Evolutionary conservation across 2,113 vertebrate species (phyloP).

Genomic region (Chaenocephalus aceratus): DNA sequence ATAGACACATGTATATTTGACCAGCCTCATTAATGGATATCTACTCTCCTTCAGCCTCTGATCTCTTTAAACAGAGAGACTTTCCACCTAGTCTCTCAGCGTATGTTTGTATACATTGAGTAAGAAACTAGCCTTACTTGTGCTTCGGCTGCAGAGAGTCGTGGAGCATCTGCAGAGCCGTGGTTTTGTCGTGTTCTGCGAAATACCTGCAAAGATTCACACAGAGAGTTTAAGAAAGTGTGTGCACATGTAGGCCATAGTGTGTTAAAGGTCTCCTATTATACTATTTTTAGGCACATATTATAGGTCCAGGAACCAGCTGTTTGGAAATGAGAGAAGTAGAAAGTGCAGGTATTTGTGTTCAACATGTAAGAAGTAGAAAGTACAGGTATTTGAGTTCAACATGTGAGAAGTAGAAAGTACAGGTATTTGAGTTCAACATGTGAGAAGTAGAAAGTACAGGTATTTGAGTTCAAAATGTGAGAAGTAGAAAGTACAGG

Average conservation of each 20-base stretch:
- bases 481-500: too few species aligned
- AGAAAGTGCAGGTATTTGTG: too few species aligned
- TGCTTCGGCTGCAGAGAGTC: constrained; percentile 97
- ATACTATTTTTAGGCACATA: too few species aligned
- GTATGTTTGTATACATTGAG: not conserved
- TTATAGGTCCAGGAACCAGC: too few species aligned
- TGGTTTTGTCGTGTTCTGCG: constrained; percentile 90
- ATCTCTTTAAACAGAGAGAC: not conserved
- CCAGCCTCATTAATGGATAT: not conserved
- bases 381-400: too few species aligned
- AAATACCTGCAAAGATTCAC: constrained; percentile 81
- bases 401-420: too few species aligned
- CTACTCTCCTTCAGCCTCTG: too few species aligned
- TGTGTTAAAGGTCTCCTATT: not conserved
- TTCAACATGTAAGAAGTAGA: too few species aligned
- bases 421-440: too few species aligned
- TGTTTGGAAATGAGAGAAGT: too few species aligned
- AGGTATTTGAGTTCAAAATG: too few species aligned
- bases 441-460: too few species aligned
- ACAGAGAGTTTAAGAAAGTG: not conserved
- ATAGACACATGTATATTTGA: not conserved
- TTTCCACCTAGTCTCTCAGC: not conserved
- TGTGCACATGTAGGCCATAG: not conserved
- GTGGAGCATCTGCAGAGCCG: constrained; percentile 94
- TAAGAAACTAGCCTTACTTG: constrained; percentile 85